Evolutionary conservation across 2,113 vertebrate species (phyloP), one percentile per base, ranked within the genome.

Genomic region (Rallus limicola): DNA sequence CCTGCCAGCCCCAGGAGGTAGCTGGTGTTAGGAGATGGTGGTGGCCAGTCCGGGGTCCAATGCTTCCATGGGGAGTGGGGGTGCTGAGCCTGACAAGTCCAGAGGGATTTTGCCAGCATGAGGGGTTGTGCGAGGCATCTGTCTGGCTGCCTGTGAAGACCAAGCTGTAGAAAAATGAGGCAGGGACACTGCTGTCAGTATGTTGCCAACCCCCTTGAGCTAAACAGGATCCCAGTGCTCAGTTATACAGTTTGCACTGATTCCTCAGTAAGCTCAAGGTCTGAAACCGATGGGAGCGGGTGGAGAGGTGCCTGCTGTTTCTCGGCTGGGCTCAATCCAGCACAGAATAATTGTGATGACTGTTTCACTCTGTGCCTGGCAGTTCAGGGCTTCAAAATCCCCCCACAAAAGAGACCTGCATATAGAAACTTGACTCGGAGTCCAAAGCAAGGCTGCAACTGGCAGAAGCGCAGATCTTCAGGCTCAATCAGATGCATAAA

Each of bases 401-500:
- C 74, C 69, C 59, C 67, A 10, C 65, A 58, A 83, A 92, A 90
- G 71, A 77, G 46, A 55, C 82, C 83, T 23, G 82, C 77, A 16
- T 48, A 80, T 10, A 85, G 87, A 88, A 93, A 86, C 82, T 74
- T 46, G 86, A 82, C 76, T 95, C 3, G 1, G 74, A 81, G 83
- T 81, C 86, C 87, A 92, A 88, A 92, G 95, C 93, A 84, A 88
- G 91, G 71, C 92, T 82, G 84, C 63, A 38, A 31, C 86, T 94
- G 90, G 96, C 87, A 80, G 89, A 83, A 95, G 85, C 65, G 89
- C 63, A 69, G 92, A 92, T 92, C 92, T 88, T 93, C 42, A 19
- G 91, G 74, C 90, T 94, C 95, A 84, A 83, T 96, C 71, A 93
- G 85, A 92, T 96, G 92, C 92, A 70, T 25, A 81, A 90, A 95